Conservation (phyloP, 2,113 vertebrate genomes). For the Psittacula cyanocephala region DNA sequence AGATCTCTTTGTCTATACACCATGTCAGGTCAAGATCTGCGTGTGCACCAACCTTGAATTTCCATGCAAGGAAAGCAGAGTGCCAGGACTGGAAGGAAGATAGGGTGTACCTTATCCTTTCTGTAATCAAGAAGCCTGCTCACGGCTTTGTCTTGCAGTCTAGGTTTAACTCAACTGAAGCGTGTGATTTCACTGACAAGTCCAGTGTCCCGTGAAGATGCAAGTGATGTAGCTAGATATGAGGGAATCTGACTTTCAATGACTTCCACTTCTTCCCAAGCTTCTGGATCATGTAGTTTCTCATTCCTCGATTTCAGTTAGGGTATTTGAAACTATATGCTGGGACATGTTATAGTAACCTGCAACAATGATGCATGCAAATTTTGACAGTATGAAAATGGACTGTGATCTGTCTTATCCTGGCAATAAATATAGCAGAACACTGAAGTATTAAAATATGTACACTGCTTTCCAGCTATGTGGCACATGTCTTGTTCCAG, state of each 20-base stretch:
- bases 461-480: background rate
- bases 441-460: rapidly evolving
- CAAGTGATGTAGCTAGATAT: background rate
- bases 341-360: background rate
- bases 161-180: background rate
- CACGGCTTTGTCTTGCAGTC: background rate
- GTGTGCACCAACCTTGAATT: background rate
- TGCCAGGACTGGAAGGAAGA: background rate
- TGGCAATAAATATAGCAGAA: background rate
- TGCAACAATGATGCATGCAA: background rate
- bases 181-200: background rate
- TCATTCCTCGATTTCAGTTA: background rate
- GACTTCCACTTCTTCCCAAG: background rate
- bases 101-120: background rate
- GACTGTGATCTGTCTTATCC: background rate
- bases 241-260: background rate
- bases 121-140: background rate
- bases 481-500: background rate
- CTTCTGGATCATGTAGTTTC: background rate
- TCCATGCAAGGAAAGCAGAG: background rate
- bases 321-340: background rate
- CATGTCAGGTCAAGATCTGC: background rate
- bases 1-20: background rate
- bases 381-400: background rate
- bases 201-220: background rate